Percentiles rank a stretch among this genome's conserved stretches.
Conservation (phyloP, 2,888 invertebrate genomes). For the Blastobasis lacticolella region DNA sequence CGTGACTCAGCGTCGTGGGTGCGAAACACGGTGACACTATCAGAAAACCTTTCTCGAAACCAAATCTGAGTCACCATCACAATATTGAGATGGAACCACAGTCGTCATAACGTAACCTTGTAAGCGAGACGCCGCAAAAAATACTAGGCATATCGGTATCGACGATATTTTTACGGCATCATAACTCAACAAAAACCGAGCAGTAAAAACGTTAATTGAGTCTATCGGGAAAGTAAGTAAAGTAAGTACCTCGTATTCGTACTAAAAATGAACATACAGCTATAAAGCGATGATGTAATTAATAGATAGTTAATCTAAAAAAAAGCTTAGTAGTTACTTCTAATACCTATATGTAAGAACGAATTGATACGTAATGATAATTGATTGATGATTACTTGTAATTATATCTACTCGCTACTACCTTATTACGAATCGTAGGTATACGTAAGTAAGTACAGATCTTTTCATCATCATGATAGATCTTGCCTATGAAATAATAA, state of each 20-base stretch:
- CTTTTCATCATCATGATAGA: too few relatives aligned
- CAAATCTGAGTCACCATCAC: conserved; percentile 19
- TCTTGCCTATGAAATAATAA: too few relatives aligned
- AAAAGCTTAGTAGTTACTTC: too few relatives aligned
- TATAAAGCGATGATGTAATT: conserved; percentile 4
- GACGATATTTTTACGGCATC: neutral
- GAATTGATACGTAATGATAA: too few relatives aligned
- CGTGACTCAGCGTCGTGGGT: conserved; percentile 40
- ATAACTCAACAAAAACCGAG: neutral
- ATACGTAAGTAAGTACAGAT: too few relatives aligned
- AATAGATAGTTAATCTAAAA: neutral
- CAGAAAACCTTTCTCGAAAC: conserved; percentile 18
- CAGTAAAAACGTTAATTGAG: conserved; percentile 2
- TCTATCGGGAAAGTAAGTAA: conserved; percentile 3
- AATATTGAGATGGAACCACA: too few relatives aligned
- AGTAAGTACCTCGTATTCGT: neutral
- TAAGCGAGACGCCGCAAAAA: neutral
- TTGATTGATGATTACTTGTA: too few relatives aligned
- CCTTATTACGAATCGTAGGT: too few relatives aligned
- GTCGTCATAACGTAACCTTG: too few relatives aligned
- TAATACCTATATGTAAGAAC: too few relatives aligned
- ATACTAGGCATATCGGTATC: too few relatives aligned
- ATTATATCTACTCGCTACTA: too few relatives aligned
- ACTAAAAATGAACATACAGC: conserved; percentile 4
- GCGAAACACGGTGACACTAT: conserved; percentile 16